A percentile compares a stretch with the other conserved stretches of the same genome.
These are phyloP conservation scores for Malurus elegans DNA, from an alignment of 2,113 vertebrate species.

Conservation along the genomic window DNA sequence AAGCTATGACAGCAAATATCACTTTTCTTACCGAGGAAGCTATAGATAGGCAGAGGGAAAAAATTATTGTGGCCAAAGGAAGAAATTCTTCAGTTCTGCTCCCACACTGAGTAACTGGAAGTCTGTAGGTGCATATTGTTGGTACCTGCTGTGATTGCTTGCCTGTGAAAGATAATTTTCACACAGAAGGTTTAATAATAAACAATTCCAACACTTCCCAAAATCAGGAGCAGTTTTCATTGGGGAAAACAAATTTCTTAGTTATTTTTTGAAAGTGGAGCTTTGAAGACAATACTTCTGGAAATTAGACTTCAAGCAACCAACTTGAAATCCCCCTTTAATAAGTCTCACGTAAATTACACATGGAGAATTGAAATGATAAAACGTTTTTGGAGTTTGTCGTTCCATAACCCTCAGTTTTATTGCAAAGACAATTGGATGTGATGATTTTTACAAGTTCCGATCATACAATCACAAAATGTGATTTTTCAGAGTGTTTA, in stretches of 20 bases:
- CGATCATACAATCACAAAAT: not conserved
- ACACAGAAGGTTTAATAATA: not conserved
- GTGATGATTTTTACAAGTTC: not conserved
- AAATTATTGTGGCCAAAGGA: not conserved
- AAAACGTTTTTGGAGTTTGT: not conserved
- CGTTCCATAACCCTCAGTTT: not conserved
- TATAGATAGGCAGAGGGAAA: not conserved
- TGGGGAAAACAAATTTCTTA: not conserved
- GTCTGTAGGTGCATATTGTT: not conserved
- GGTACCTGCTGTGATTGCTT: slow-evolving; percentile 27
- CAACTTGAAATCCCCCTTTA: not conserved
- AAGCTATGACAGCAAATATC: slow-evolving; percentile 28
- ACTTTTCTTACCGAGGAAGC: slow-evolving; percentile 5
- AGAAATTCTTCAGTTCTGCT: slow-evolving; percentile 17
- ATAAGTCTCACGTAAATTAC: not conserved
- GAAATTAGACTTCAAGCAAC: not conserved
- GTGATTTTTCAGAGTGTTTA: not conserved
- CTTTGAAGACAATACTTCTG: not conserved
- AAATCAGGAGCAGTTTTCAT: not conserved
- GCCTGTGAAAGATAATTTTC: not conserved
- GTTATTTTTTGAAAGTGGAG: not conserved
- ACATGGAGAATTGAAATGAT: not conserved
- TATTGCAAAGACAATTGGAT: not conserved
- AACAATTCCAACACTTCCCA: not conserved
- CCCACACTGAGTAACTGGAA: not conserved